A percentile compares a stretch with the other conserved stretches of the same genome.
phyloP scores from a whole-genome alignment of 2,797 vertebrate genomes.

The Catamblyrhynchus diadema region DNA sequence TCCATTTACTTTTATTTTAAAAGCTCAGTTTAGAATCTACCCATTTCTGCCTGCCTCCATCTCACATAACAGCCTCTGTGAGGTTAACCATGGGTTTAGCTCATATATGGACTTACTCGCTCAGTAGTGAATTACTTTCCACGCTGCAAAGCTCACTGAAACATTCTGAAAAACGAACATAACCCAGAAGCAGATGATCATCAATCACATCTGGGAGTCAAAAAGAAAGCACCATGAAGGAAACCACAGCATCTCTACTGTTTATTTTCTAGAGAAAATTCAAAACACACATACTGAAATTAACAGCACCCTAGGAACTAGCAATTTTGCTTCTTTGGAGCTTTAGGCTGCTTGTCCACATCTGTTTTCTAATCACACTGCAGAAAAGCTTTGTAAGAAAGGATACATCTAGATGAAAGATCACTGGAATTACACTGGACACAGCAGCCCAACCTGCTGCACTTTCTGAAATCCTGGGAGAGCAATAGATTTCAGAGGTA shows the following conservation, averaged over 20 bases:
- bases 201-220: conserved; percentile 63
- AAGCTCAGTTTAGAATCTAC: conserved; percentile 63
- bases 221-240: conserved; percentile 44
- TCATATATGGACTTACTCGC: conserved; percentile 39
- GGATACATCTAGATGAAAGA: conserved; percentile 21
- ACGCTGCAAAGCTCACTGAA: conserved; percentile 59
- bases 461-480: not conserved
- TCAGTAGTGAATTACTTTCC: conserved; percentile 62
- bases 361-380: not conserved
- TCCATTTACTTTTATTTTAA: conserved; percentile 71
- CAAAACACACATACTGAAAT: not conserved
- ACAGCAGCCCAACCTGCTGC: not conserved
- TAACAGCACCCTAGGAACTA: not conserved
- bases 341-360: not conserved
- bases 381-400: not conserved
- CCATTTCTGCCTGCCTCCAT: conserved; percentile 49
- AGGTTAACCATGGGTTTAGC: conserved; percentile 65
- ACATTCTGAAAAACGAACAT: conserved; percentile 51
- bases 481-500: not conserved
- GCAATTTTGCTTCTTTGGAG: not conserved
- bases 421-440: conserved; percentile 18
- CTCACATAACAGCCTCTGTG: conserved; percentile 48
- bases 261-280: conserved; percentile 38
- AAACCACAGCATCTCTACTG: not conserved
- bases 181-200: conserved; percentile 56